These are phyloP conservation scores for Acanthurus leucopareius DNA, from an alignment of 2,797 vertebrate species.

Conservation along the genomic window DNA sequence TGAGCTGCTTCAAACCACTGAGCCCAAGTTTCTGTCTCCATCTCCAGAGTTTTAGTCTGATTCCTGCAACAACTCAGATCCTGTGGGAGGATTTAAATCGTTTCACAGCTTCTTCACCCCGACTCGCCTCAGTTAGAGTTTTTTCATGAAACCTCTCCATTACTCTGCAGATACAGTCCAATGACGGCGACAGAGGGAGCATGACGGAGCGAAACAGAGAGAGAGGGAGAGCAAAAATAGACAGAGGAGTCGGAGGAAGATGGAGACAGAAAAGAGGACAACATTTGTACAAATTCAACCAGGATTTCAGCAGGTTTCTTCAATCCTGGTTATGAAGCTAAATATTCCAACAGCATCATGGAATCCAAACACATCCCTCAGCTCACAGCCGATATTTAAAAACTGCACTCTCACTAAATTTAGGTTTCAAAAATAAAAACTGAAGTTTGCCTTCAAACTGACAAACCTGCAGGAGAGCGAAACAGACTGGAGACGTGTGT, in stretches of 20 bases:
- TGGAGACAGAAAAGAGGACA: background rate
- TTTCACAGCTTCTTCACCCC: constrained; percentile 27
- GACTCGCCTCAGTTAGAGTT: background rate
- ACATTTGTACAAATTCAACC: too few species aligned
- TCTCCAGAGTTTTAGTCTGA: background rate
- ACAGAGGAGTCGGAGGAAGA: background rate
- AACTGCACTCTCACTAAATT: background rate
- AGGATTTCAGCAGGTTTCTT: too few species aligned
- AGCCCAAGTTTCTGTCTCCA: background rate
- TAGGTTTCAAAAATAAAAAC: background rate
- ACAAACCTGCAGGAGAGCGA: background rate
- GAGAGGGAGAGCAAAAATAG: background rate
- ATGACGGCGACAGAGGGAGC: background rate
- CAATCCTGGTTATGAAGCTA: too few species aligned
- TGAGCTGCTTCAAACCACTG: background rate
- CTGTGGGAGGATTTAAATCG: constrained; percentile 40
- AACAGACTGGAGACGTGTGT: background rate
- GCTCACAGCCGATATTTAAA: background rate
- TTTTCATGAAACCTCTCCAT: constrained; percentile 20
- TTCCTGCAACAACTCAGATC: constrained; percentile 4
- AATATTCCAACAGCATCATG: too few species aligned
- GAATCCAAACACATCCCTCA: too few species aligned
- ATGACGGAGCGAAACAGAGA: background rate
- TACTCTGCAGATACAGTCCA: constrained; percentile 20
- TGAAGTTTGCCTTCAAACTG: background rate